Evolutionary conservation across 2,797 vertebrate genomes (phyloP).

Genomic region (Schizothorax lantsangensis): DNA sequence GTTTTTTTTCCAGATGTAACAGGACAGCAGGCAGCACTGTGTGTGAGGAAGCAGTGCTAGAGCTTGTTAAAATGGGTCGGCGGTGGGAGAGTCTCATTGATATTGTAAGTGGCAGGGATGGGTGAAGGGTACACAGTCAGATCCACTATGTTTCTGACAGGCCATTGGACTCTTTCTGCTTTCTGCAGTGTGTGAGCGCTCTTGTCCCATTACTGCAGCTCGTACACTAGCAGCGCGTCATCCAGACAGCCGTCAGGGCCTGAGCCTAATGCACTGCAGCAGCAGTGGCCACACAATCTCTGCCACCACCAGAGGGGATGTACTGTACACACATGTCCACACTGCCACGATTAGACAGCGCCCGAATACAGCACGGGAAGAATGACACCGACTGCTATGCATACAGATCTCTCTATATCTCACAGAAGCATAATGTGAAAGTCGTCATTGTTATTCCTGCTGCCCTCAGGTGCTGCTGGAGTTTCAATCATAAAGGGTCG

Average conservation of each 20-base stretch:
- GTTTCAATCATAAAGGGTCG: neutral
- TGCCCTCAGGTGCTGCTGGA: neutral
- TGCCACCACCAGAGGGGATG: slow-evolving; percentile 18
- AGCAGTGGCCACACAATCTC: slow-evolving; percentile 8
- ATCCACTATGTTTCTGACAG: slow-evolving; percentile 27
- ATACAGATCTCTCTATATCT: slow-evolving; percentile 19
- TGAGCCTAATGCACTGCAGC: slow-evolving; percentile 33
- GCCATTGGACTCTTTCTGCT: slow-evolving; percentile 5
- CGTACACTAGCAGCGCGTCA: neutral
- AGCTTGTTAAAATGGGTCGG: slow-evolving; percentile 17
- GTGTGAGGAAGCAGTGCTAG: neutral
- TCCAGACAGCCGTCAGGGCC: slow-evolving; percentile 30
- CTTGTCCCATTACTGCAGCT: slow-evolving; percentile 31
- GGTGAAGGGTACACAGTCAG: slow-evolving; percentile 26
- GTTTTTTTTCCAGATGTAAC: neutral
- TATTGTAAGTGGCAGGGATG: slow-evolving; percentile 21
- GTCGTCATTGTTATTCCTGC: neutral
- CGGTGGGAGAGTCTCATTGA: neutral
- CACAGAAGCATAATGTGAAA: neutral
- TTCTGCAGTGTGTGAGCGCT: slow-evolving; percentile 10
- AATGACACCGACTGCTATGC: neutral
- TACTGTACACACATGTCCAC: slow-evolving; percentile 13
- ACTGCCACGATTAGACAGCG: neutral
- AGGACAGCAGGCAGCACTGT: slow-evolving; percentile 11
- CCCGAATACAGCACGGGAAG: neutral